Percentiles rank a stretch among this genome's conserved stretches.
Evolutionary conservation across 2,888 invertebrate genomes (phyloP).

Genomic region (Thereva unica): DNA sequence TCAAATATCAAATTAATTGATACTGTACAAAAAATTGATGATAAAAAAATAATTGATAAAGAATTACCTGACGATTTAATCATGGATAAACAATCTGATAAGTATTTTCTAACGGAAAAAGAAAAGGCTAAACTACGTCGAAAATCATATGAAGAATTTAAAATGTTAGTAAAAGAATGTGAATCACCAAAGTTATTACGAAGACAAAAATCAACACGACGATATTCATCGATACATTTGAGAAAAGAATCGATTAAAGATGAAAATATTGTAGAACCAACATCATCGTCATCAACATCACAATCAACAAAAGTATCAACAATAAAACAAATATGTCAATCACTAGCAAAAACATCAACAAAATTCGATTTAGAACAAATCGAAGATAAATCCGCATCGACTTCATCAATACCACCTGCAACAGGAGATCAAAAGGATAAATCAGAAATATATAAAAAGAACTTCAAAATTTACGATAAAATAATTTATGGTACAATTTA

Average conservation of each 20-base stretch:
- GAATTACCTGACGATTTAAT: no score
- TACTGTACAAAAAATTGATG: no score
- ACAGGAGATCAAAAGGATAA: constrained; percentile 18
- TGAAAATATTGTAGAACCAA: neutral
- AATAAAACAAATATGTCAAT: constrained; percentile 36
- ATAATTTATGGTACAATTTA: constrained; percentile 58
- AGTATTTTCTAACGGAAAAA: constrained; percentile 1
- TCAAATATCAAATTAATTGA: neutral
- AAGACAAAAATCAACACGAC: constrained; percentile 51
- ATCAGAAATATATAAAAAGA: constrained; percentile 49
- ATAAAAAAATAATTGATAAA: no score
- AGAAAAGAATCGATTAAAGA: neutral
- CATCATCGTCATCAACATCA: constrained; percentile 6
- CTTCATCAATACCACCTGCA: constrained; percentile 4
- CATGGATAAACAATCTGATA: no score
- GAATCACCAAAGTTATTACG: constrained; percentile 46
- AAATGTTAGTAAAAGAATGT: constrained; percentile 55
- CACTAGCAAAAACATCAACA: constrained; percentile 29
- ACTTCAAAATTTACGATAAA: constrained; percentile 58
- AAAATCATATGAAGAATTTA: constrained; percentile 59
- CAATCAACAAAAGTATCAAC: constrained; percentile 15
- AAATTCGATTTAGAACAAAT: constrained; percentile 25
- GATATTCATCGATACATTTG: neutral
- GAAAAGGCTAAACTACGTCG: constrained; percentile 47
- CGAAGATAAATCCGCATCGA: neutral